phyloP scores from a whole-genome alignment of 2,113 vertebrate genomes.

The Puffinus mauretanicus region DNA sequence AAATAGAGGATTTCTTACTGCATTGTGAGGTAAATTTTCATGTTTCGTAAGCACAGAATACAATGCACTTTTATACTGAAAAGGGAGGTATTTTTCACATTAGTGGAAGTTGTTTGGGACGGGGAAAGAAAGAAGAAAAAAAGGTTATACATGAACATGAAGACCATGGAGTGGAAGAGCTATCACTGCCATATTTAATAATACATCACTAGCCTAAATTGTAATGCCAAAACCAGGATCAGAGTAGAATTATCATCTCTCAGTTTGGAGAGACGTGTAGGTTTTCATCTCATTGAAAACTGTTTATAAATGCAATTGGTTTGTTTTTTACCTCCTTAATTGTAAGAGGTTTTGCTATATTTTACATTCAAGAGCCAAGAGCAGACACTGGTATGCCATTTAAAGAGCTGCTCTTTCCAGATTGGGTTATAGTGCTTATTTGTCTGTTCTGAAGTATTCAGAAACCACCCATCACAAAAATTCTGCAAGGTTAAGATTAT shows the following conservation, averaged over 20 bases:
- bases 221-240: not conserved
- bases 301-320: not conserved
- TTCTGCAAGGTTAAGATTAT: not conserved
- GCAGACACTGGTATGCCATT: not conserved
- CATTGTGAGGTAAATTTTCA: not conserved
- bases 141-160: not conserved
- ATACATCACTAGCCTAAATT: not conserved
- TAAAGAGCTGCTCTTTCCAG: not conserved
- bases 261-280: not conserved
- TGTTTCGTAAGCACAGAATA: not conserved
- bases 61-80: not conserved
- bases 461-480: not conserved
- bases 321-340: not conserved
- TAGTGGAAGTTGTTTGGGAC: not conserved
- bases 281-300: not conserved
- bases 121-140: not conserved
- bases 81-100: not conserved
- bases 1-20: not conserved
- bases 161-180: not conserved
- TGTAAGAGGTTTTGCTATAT: not conserved
- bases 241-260: not conserved
- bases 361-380: not conserved
- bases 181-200: not conserved
- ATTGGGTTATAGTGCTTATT: not conserved
- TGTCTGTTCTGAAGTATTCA: not conserved